Conservation (phyloP, 1,140 invertebrate species). For the Scaptomyza montana region DNA sequence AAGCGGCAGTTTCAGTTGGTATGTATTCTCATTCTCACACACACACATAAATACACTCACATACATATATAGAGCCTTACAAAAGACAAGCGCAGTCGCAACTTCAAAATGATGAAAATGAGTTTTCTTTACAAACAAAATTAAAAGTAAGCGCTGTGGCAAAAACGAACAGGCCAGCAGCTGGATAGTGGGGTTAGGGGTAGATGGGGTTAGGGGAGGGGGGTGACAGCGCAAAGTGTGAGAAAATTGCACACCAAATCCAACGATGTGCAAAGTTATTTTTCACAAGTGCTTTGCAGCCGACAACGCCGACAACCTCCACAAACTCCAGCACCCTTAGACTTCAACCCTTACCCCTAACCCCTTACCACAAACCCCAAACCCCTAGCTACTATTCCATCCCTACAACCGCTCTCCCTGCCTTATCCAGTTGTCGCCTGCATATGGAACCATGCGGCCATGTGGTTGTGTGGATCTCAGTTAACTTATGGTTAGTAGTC, state of each 20-base stretch:
- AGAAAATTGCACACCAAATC: constrained; percentile 78
- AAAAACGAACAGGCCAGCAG: constrained; percentile 11
- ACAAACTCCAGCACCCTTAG: not conserved
- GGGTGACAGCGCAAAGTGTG: constrained; percentile 23
- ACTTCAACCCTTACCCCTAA: constrained; percentile 1
- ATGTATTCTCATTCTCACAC: not conserved
- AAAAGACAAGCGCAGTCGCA: constrained; percentile 76
- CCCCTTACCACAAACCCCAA: not conserved
- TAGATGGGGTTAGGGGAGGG: no score
- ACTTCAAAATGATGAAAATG: constrained; percentile 82
- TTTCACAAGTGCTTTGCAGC: constrained; percentile 80
- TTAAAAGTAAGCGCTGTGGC: constrained; percentile 69
- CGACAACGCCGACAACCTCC: constrained; percentile 31
- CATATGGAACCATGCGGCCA: constrained; percentile 71
- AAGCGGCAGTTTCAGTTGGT: constrained; percentile 63
- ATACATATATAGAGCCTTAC: constrained; percentile 32
- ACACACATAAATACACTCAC: no score
- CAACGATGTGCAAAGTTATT: constrained; percentile 82
- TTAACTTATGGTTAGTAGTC: constrained; percentile 78
- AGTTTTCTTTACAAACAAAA: constrained; percentile 83
- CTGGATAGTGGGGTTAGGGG: not conserved
- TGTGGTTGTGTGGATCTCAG: constrained; percentile 78
- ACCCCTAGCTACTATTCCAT: not conserved
- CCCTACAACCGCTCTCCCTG: not conserved
- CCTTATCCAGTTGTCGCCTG: constrained; percentile 52